Evolutionary conservation across 2,797 vertebrate genomes (phyloP).

Genomic region (Triplophysa yarkandensis): DNA sequence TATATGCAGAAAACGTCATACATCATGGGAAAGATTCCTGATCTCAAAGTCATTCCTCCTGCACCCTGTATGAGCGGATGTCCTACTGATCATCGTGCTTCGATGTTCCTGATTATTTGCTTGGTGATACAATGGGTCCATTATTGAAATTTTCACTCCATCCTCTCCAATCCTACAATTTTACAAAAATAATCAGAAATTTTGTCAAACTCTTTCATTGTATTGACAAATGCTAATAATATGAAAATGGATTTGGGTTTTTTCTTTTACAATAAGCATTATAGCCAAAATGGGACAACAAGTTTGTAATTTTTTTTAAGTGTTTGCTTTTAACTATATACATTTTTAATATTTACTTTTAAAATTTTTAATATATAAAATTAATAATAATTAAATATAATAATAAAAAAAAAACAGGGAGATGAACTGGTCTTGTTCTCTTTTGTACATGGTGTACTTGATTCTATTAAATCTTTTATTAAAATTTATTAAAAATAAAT

Average conservation of each 20-base stretch:
- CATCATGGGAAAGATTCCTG: conserved; percentile 3
- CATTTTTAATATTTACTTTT: no score
- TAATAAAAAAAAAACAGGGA: no score
- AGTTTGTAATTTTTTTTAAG: no score
- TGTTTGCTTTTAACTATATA: no score
- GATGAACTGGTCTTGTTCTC: no score
- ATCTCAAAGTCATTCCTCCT: background rate
- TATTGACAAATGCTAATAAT: background rate
- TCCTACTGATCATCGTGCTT: background rate
- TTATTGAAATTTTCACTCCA: background rate
- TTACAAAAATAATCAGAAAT: background rate
- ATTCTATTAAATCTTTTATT: no score
- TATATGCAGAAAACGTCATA: background rate
- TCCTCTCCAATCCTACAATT: background rate
- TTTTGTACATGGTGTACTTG: no score
- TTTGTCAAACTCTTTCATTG: background rate
- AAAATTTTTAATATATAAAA: no score
- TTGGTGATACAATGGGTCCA: background rate
- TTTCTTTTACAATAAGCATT: background rate
- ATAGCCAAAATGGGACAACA: background rate
- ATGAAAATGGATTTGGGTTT: background rate
- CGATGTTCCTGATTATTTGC: background rate
- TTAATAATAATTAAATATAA: no score
- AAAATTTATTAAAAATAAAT: no score
- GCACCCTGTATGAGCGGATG: background rate